Evolutionary conservation across 37 sponge, comb jelly and placozoan genomes (phyloP), one percentile per base, ranked within the genome.

Genomic region (Agelas oroides): DNA sequence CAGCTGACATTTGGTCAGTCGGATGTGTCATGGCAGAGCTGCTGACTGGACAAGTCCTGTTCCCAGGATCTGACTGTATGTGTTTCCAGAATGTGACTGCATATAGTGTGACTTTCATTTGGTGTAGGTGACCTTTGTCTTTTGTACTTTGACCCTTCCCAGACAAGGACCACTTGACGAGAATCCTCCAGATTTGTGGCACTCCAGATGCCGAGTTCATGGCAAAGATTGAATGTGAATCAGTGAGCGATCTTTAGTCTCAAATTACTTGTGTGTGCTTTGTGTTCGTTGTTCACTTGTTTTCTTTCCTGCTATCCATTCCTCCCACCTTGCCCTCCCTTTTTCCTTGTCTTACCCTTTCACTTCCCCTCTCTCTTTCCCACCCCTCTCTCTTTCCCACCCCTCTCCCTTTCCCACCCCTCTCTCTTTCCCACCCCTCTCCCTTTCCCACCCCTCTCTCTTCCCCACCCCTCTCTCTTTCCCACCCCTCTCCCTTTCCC

Each of bases 121-220:
- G 8, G 46, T 46, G 46, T 46, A 8, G 3, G 6, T 46, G 46
- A 46, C 46, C 46, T 46, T 46, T 46, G 46, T 46, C 3, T 8
- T 46, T 46, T 46, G 46, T 8, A 46, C 46, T 8, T 46, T 46
- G 46, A 46, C 46, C 46, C 46, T 46, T 21, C 21, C 14, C 64
- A 95, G 95, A 95, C 66, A 90, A 89, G 41, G 95, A 98, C 60
- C 96, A 96, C 59, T 77, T 98, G 38, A 86, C 84, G 75, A 88
- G 71, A 38, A 94, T 98, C 40, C 88, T 98, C 41, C 92, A 94
- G 80, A 67, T 98, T 31, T 87, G 92, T 56, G 99, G 99, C 40
- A 91, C 96, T 53, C 99, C 99, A 0, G 87, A 83, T 57, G 81
- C 85, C 12, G 96, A 92, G 56, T 80, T 96, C 69, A 57, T 98